Percentiles rank a stretch among this genome's conserved stretches.
Conservation (phyloP, 1,140 invertebrate genomes). For the Platorchestia sp. region DNA sequence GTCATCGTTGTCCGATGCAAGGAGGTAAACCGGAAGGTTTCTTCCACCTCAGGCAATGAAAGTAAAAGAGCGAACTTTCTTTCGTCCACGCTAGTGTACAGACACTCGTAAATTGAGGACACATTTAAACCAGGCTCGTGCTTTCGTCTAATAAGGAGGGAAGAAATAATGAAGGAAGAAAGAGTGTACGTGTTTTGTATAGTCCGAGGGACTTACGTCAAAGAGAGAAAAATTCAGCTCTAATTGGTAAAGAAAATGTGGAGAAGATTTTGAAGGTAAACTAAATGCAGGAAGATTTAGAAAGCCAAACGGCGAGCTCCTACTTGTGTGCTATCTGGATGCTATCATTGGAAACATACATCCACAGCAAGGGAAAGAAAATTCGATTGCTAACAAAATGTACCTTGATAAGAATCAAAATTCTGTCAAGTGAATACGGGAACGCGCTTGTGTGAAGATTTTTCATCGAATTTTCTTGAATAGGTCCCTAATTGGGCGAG, state of each 20-base stretch:
- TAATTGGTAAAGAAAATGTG: neutral
- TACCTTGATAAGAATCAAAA: too few species aligned
- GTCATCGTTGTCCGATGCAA: neutral
- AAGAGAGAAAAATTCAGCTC: neutral
- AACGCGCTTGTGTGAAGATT: too few species aligned
- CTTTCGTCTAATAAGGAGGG: neutral
- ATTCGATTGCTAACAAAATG: too few species aligned
- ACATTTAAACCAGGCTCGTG: neutral
- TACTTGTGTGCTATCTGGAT: neutral
- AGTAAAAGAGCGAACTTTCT: neutral
- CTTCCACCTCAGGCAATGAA: neutral
- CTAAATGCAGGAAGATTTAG: neutral
- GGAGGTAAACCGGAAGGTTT: neutral
- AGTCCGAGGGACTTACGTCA: neutral
- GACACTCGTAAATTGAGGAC: neutral
- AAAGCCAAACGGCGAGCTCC: neutral
- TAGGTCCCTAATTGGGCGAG: too few species aligned
- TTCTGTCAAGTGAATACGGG: too few species aligned
- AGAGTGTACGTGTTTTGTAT: neutral
- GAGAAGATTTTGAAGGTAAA: neutral
- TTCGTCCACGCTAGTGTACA: neutral
- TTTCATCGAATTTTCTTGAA: too few species aligned
- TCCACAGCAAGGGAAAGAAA: neutral
- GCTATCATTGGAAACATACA: neutral
- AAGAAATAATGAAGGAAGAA: neutral